phyloP scores from a whole-genome alignment of 2,113 vertebrate genomes.

The Dendrocopos noguchii region DNA sequence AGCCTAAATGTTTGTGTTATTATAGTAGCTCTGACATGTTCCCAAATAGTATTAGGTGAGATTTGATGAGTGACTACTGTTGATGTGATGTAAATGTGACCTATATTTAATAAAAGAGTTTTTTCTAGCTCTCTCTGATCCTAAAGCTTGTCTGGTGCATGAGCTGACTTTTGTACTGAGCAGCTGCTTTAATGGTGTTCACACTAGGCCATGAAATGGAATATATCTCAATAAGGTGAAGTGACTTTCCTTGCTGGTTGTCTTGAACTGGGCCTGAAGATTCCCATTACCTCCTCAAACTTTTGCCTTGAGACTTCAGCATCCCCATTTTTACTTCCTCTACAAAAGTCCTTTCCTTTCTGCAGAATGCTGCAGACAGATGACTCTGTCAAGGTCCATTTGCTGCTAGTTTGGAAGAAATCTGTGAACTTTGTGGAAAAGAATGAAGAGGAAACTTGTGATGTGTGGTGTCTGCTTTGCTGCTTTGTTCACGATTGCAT shows the following conservation, averaged over 20 bases:
- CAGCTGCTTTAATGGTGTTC: background rate
- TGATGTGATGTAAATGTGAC: conserved; percentile 3
- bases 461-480: background rate
- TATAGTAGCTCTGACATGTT: conserved; percentile 24
- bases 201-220: background rate
- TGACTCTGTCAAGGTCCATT: background rate
- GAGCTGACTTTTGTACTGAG: background rate
- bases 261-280: background rate
- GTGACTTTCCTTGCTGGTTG: background rate
- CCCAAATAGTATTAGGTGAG: conserved; percentile 36
- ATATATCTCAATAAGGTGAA: background rate
- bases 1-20: background rate
- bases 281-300: background rate
- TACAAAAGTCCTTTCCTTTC: background rate
- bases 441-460: background rate
- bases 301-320: background rate
- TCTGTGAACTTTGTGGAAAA: background rate
- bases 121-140: background rate
- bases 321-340: background rate
- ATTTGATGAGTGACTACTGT: conserved; percentile 31
- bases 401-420: background rate
- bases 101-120: background rate
- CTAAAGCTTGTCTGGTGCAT: background rate
- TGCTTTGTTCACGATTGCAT: background rate
- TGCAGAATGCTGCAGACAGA: background rate